These are phyloP conservation scores for Crocidura indochinensis DNA, from an alignment of 2,797 vertebrate genomes.

Conservation along the genomic window DNA sequence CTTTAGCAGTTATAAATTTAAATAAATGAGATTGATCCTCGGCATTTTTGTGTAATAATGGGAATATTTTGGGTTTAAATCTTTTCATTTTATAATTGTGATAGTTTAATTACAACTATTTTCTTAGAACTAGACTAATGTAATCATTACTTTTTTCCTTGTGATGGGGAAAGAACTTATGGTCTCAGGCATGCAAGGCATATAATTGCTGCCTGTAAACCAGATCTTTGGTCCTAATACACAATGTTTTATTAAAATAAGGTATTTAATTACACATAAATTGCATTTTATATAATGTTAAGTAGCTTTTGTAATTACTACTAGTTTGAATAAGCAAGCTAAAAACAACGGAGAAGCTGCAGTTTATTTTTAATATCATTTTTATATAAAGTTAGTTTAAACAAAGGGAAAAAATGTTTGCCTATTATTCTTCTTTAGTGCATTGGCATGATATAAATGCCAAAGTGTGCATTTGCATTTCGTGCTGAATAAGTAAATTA, in stretches of 20 bases:
- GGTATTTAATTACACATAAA: not conserved
- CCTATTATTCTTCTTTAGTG: not conserved
- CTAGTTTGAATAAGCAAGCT: conserved; percentile 10
- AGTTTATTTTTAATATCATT: not conserved
- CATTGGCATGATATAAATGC: conserved; percentile 16
- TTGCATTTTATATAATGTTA: not conserved
- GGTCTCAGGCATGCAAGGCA: no score
- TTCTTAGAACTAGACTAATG: no score
- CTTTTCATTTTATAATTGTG: not conserved
- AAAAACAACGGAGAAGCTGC: conserved; percentile 4
- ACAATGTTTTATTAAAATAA: not conserved
- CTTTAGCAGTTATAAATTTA: conserved; percentile 66
- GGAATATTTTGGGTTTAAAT: not conserved
- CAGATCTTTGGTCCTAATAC: no score
- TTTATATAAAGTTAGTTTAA: conserved; percentile 42
- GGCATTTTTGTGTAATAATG: not conserved
- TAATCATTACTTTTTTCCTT: no score
- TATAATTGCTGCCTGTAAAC: no score
- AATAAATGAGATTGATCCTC: conserved; percentile 11
- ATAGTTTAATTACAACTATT: not conserved
- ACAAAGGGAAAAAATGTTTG: not conserved
- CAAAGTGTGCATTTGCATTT: not conserved
- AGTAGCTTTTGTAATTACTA: conserved; percentile 13
- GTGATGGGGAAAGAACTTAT: no score
- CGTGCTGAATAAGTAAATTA: not conserved